Conservation (phyloP, 2,888 invertebrate genomes). For the Apantesis nais region DNA sequence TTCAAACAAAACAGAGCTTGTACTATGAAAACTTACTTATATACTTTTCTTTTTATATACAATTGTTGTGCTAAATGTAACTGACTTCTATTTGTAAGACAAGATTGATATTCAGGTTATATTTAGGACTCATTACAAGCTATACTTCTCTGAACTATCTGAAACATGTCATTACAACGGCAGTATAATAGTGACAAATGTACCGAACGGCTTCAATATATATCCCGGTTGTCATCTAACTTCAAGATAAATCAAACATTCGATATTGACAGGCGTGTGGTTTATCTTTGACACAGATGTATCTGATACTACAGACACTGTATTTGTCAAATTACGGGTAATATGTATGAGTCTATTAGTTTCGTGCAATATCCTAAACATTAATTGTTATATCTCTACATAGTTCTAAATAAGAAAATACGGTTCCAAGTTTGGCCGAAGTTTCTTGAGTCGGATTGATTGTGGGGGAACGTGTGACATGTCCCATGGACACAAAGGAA, state of each 20-base stretch:
- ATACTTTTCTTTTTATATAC: neutral
- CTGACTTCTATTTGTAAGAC: neutral
- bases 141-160: neutral
- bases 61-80: neutral
- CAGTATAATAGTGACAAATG: constrained; percentile 6
- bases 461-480: too few species aligned
- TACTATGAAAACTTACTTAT: too few species aligned
- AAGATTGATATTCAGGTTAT: neutral
- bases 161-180: constrained; percentile 4
- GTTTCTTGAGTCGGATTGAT: neutral
- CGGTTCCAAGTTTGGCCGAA: neutral
- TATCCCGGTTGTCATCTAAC: neutral
- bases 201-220: neutral
- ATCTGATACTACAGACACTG: too few species aligned
- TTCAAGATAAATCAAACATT: constrained; percentile 4
- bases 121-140: too few species aligned
- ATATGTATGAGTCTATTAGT: neutral
- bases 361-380: neutral
- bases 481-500: too few species aligned
- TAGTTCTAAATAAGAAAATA: neutral
- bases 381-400: too few species aligned
- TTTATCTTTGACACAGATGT: constrained; percentile 1
- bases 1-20: too few species aligned
- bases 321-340: too few species aligned
- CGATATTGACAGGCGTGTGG: neutral